A percentile compares a stretch with the other conserved stretches of the same genome.
Conservation (phyloP, 2,888 invertebrate genomes). For the Syrphus vitripennis region DNA sequence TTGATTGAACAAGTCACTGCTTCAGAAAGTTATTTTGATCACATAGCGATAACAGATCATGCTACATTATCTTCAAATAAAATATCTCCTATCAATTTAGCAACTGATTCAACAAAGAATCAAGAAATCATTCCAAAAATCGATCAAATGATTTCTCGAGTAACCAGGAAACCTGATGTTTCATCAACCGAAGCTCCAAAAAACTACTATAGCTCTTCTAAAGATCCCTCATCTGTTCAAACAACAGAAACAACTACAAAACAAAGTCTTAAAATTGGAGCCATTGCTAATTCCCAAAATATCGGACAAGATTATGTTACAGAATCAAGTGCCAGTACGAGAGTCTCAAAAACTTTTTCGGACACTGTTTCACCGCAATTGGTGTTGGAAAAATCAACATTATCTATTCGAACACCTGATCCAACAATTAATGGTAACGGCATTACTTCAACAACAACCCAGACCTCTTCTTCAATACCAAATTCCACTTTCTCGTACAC, state of each 20-base stretch:
- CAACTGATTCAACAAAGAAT: background rate
- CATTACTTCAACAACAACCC: too few relatives aligned
- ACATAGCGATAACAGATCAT: background rate
- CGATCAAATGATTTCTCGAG: background rate
- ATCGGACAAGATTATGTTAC: background rate
- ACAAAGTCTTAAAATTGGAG: background rate
- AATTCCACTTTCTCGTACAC: background rate
- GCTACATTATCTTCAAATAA: background rate
- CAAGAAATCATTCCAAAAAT: background rate
- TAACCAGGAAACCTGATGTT: background rate
- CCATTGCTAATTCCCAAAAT: fast-evolving
- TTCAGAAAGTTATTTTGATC: background rate
- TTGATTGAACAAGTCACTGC: background rate
- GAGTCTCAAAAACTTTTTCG: too few relatives aligned
- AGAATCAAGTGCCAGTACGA: background rate
- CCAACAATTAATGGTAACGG: too few relatives aligned
- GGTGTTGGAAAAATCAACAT: too few relatives aligned
- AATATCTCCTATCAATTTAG: background rate
- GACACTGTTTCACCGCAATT: too few relatives aligned
- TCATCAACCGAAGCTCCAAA: background rate
- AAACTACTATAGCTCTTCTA: background rate
- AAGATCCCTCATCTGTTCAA: background rate
- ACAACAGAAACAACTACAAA: too few relatives aligned
- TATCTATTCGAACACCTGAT: too few relatives aligned
- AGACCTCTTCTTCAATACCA: too few relatives aligned